Evolutionary conservation across 2,113 vertebrate species (phyloP), one percentile per base, ranked within the genome.

Genomic region (Pandion haliaetus): DNA sequence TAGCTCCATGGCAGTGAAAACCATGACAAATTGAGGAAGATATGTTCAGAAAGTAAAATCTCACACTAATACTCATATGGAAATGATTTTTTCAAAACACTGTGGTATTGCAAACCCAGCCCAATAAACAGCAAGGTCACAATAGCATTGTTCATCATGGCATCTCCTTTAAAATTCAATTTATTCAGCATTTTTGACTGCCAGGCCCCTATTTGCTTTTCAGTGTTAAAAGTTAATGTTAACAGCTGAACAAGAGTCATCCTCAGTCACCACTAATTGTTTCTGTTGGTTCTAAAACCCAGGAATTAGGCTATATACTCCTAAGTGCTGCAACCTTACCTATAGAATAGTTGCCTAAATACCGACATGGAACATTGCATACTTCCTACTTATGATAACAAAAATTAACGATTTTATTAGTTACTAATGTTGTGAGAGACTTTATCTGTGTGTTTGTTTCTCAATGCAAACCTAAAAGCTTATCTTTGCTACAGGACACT

Each of bases 11-110:
- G 88, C 88, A 94, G 76, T n/a, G 91, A 95, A 95, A 95, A 78
- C 71, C 57, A 31, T 69, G 78, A 94, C 95, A 95, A 93, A 90
- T 82, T 58, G 63, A 86, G 67, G 92, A 90, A 93, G 93, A 86
- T 78, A 91, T 59, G 79, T 58, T 76, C 88, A 93, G 88, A 94
- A 94, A 88, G 76, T 26, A 93, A 88, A 95, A 79, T 86, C 88
- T 97, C 95, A 95, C 93, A 96, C 84, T 71, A 86, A 7, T 44
- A 36, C 40, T 93, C 95, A 96, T 95, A 96, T 97, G 95, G 95
- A 97, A 97, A 95, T 80, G 80, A 96, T 97, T 93, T 91, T 89
- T 91, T 58, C 69, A 29, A 70, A 97, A 88, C 40, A 63, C 59
- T 82, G 21, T 38, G 67, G 49, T 87, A 76, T 92, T 95, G 61